Evolutionary conservation across 2,113 vertebrate species (phyloP).

Genomic region (Alexandromys fortis): DNA sequence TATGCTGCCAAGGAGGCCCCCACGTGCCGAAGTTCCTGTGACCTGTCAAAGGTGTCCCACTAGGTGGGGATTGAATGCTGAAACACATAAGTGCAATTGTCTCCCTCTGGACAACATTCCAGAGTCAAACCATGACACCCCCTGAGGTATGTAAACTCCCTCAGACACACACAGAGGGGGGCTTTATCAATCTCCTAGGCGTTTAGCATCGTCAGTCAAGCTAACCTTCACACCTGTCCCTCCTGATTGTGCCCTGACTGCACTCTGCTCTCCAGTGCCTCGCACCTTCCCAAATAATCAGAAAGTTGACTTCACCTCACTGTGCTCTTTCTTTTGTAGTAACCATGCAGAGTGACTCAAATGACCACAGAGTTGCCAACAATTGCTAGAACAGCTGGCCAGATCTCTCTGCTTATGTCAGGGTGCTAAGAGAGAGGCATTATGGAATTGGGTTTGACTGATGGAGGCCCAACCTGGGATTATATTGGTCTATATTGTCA

Average conservation of each 20-base stretch:
- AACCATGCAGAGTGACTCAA: not conserved
- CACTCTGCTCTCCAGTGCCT: not conserved
- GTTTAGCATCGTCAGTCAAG: not conserved
- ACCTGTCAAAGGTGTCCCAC: not conserved
- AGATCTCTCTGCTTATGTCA: not conserved
- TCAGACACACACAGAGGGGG: no score
- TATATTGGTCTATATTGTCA: rapidly evolving
- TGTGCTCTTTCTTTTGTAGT: not conserved
- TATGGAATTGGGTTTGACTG: not conserved
- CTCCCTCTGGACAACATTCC: no score
- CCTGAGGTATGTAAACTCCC: not conserved
- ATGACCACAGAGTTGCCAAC: not conserved
- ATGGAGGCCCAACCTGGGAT: not conserved
- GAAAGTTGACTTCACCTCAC: not conserved
- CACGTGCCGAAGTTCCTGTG: no score
- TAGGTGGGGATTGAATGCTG: no score
- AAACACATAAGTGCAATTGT: not conserved
- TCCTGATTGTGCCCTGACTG: not conserved
- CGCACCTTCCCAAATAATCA: not conserved
- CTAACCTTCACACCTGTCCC: not conserved
- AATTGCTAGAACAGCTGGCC: not conserved
- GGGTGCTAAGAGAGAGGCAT: not conserved
- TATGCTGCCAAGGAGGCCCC: no score
- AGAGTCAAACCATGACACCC: not conserved
- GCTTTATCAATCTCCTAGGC: not conserved